A percentile compares a stretch with the other conserved stretches of the same genome.
phyloP scores from a whole-genome alignment of 1,140 invertebrate genomes.

The Plodia interpunctella region DNA sequence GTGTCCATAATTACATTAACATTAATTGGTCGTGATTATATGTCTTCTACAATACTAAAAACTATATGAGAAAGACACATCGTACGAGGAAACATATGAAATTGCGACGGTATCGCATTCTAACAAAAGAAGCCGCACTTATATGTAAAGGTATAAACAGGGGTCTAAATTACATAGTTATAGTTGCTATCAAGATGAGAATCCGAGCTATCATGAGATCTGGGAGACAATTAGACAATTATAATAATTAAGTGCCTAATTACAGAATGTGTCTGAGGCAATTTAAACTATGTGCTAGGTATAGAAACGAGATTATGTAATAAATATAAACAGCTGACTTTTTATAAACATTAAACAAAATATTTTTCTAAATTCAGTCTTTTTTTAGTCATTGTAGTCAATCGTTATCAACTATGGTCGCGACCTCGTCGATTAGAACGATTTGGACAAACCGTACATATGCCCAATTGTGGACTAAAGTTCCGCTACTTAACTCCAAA shows the following conservation, averaged over 20 bases:
- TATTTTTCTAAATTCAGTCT: no score
- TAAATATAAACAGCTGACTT: slow-evolving; percentile 9
- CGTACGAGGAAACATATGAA: neutral
- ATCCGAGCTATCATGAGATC: slow-evolving; percentile 24
- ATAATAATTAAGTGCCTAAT: slow-evolving; percentile 34
- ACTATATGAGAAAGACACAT: no score
- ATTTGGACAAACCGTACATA: neutral
- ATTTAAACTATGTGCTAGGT: slow-evolving; percentile 14
- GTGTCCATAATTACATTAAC: no score
- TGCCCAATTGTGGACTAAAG: neutral
- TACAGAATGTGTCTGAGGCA: neutral
- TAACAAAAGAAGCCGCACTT: neutral
- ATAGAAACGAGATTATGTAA: slow-evolving; percentile 1
- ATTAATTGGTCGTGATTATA: neutral
- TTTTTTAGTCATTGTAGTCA: no score
- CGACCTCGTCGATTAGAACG: no score
- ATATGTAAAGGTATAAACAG: slow-evolving; percentile 4
- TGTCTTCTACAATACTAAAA: neutral
- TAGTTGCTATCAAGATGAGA: slow-evolving; percentile 23
- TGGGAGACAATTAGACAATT: slow-evolving; percentile 36
- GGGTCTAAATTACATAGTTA: slow-evolving; percentile 5
- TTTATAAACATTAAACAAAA: no score
- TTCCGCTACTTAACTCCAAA: neutral
- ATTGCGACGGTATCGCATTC: neutral
- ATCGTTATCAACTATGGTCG: no score